Conservation (phyloP, 1,140 invertebrate genomes). For the Hydropsyche tenuis region DNA sequence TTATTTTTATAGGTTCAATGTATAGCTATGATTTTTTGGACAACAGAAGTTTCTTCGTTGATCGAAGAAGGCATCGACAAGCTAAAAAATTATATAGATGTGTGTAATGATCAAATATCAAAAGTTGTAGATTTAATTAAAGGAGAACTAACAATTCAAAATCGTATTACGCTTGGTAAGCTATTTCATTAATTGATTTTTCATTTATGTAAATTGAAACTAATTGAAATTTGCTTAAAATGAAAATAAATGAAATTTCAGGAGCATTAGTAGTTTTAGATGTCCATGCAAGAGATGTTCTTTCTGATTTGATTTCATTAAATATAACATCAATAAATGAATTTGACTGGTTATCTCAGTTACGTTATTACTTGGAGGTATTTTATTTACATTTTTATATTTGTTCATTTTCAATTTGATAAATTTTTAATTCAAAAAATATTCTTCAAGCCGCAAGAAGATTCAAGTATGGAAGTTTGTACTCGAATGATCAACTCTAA, state of each 20-base stretch:
- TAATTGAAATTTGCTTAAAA: neutral
- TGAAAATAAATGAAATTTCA: slow-evolving; percentile 52
- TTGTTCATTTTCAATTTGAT: neutral
- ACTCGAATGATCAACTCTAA: slow-evolving; percentile 93
- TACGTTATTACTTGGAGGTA: slow-evolving; percentile 95
- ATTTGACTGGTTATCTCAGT: slow-evolving; percentile 88
- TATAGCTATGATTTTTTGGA: slow-evolving; percentile 90
- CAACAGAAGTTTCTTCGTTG: slow-evolving; percentile 79
- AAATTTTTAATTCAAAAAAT: neutral
- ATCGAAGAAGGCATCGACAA: slow-evolving; percentile 66
- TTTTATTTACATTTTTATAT: slow-evolving; percentile 27
- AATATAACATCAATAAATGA: slow-evolving; percentile 76
- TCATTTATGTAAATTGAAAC: no score
- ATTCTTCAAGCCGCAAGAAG: slow-evolving; percentile 54
- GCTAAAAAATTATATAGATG: slow-evolving; percentile 64
- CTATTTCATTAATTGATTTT: slow-evolving; percentile 35
- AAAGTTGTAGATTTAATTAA: slow-evolving; percentile 88
- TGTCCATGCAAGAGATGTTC: slow-evolving; percentile 89
- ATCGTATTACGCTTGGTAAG: slow-evolving; percentile 86
- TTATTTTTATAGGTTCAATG: slow-evolving; percentile 70
- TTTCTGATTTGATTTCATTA: slow-evolving; percentile 73
- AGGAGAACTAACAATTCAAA: slow-evolving; percentile 85
- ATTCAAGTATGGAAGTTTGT: slow-evolving; percentile 62
- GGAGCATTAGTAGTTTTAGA: slow-evolving; percentile 90
- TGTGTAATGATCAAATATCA: slow-evolving; percentile 72